Evolutionary conservation across 1,140 invertebrate species (phyloP), one percentile per base, ranked within the genome.

Genomic region (Apis mellifera): DNA sequence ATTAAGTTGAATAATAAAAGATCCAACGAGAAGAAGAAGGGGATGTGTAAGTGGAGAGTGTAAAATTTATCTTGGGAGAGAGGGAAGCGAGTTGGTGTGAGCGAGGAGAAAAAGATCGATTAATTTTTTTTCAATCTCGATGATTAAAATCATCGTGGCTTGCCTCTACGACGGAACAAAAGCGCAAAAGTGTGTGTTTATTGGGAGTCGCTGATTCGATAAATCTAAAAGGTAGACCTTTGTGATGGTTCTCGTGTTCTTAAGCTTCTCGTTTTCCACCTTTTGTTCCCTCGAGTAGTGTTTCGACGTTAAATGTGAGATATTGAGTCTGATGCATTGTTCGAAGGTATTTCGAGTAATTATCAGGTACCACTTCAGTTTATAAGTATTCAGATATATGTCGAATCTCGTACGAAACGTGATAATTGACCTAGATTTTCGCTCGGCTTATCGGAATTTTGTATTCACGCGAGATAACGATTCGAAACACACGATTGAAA

Each of bases 201-300:
- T 62, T 74, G 72, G 72, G 50, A 74, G 15, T 62, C 57, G 42
- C 9, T 19, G 42, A 13, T 62, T 26, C n/a, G 42, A 62, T 26
- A 23, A 74, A n/a, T 50, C 26, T 32, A 19, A 52, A 32, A 15
- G 13, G 48, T 23, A 64, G 19, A 23, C 54, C 54, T 76, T 65
- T 23, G 71, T 76, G n/a, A 76, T 59, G 1, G 19, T 76, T 54
- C 7, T 76, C 54, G 52, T 15, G 60, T 76, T 42, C 26, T 42
- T 42, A 32, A 54, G 60, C 48, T 65, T 32, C 59, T 52, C 23
- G 23, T 52, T 64, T 64, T n/a, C 71, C 0, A 8, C 5, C 4
- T 42, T 65, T 76, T 64, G 65, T 50, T 64, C 65, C 19, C 48
- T 13, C 48, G 60, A n/a, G 74, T 1, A 32, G 23, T 4, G 15